A percentile compares a stretch with the other conserved stretches of the same genome.
phyloP scores from a whole-genome alignment of 2,113 vertebrate genomes.

The Loxodonta africana region DNA sequence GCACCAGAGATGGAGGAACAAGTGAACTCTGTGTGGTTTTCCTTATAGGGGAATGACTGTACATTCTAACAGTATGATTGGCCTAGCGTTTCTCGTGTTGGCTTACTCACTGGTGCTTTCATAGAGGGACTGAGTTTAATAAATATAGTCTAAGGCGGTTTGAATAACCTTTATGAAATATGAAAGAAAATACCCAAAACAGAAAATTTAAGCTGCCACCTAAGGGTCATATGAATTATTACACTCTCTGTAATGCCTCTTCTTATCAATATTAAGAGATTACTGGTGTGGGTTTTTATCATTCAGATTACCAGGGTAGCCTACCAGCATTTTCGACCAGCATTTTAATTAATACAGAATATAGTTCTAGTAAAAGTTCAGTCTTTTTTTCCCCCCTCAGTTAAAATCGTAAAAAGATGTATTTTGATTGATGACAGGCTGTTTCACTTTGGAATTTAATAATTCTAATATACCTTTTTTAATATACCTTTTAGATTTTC shows the following conservation, averaged over 20 bases:
- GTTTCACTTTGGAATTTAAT: background rate
- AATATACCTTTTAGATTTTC: background rate
- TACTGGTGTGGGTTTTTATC: background rate
- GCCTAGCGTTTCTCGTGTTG: slow-evolving; percentile 59
- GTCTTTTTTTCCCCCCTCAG: background rate
- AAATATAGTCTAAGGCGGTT: slow-evolving; percentile 30
- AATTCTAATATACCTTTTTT: background rate
- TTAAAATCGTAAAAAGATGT: slow-evolving; percentile 32
- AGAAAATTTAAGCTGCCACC: slow-evolving; percentile 29
- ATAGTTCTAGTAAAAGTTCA: slow-evolving; percentile 4
- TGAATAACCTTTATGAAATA: slow-evolving; percentile 62
- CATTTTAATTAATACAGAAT: background rate
- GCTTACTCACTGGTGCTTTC: slow-evolving; percentile 63
- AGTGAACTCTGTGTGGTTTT: slow-evolving; percentile 69
- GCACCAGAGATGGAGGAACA: slow-evolving; percentile 73
- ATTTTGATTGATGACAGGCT: background rate
- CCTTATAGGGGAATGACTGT: slow-evolving; percentile 85
- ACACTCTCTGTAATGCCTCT: background rate
- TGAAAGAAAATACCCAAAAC: slow-evolving; percentile 2
- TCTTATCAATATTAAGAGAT: slow-evolving; percentile 19
- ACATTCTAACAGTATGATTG: slow-evolving; percentile 75
- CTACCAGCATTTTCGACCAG: background rate
- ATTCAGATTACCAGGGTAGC: slow-evolving; percentile 7
- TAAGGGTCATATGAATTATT: slow-evolving; percentile 7
- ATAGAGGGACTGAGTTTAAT: slow-evolving; percentile 11